Conservation (phyloP, 2,888 invertebrate species). For the Nephrotoma flavescens region DNA sequence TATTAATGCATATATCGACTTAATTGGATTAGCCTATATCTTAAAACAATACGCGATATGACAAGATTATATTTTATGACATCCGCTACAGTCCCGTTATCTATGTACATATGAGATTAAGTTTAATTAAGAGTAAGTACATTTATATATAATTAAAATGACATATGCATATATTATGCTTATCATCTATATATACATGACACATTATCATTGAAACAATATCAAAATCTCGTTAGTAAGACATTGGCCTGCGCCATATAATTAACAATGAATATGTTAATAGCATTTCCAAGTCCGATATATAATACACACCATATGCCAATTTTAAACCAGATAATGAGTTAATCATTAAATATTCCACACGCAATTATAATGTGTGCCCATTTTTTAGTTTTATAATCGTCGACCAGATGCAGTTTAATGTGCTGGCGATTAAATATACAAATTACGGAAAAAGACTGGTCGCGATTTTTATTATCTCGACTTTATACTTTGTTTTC, state of each 20-base stretch:
- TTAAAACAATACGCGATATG: not conserved
- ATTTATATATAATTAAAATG: not conserved
- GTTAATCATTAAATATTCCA: not conserved
- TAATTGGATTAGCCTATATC: not conserved
- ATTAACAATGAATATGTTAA: not conserved
- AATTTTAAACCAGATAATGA: not conserved
- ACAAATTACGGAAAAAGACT: not conserved
- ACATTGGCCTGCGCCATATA: not conserved
- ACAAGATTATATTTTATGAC: not conserved
- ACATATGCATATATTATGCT: not conserved
- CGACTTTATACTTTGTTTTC: not conserved
- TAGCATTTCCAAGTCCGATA: not conserved
- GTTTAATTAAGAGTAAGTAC: not conserved
- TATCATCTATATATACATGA: not conserved
- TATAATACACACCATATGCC: not conserved
- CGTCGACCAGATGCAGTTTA: not conserved
- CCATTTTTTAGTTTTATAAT: not conserved
- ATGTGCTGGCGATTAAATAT: not conserved
- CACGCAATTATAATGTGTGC: not conserved
- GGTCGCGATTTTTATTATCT: not conserved
- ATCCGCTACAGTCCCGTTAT: not conserved
- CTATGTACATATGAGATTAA: not conserved
- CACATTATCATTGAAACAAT: not conserved
- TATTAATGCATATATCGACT: not conserved
- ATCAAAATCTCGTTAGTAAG: not conserved